Evolutionary conservation across 2,797 vertebrate genomes (phyloP).

Genomic region (Stomatorhinus walkeri): DNA sequence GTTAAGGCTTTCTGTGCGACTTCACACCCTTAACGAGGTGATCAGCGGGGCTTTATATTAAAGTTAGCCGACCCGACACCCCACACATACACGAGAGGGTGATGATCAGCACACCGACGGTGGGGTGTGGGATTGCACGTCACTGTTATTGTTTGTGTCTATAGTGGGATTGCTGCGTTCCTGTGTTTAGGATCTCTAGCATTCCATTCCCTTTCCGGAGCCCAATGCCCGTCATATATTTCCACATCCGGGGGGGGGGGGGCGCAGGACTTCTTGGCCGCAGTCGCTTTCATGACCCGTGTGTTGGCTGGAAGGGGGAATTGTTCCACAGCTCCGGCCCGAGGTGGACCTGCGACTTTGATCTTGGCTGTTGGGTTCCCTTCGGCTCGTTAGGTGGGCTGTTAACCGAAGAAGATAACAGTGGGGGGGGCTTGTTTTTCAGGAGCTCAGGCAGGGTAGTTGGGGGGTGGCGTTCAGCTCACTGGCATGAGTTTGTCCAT

Average conservation of each 20-base stretch:
- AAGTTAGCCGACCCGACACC: background rate
- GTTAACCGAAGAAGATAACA: background rate
- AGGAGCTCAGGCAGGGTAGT: background rate
- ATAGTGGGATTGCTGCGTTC: constrained; percentile 29
- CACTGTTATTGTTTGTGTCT: constrained; percentile 36
- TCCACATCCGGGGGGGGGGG: constrained; percentile 35
- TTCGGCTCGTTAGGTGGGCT: background rate
- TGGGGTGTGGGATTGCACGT: background rate
- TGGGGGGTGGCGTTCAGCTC: background rate
- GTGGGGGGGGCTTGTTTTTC: background rate
- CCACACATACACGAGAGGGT: background rate
- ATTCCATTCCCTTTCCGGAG: constrained; percentile 50
- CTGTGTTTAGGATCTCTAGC: constrained; percentile 38
- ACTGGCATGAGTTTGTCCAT: background rate
- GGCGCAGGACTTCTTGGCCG: constrained; percentile 40
- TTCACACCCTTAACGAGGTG: background rate
- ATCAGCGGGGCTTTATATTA: background rate
- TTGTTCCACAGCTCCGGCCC: background rate
- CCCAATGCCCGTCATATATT: constrained; percentile 49
- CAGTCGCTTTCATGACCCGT: background rate
- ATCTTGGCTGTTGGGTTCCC: background rate
- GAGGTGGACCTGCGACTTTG: background rate
- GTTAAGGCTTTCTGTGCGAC: background rate
- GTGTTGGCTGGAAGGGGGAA: background rate
- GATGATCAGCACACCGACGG: background rate